Percentiles rank a stretch among this genome's conserved stretches.
These are phyloP conservation scores for Hypselothyrea guttata DNA, from an alignment of 2,888 invertebrate species.

Conservation along the genomic window DNA sequence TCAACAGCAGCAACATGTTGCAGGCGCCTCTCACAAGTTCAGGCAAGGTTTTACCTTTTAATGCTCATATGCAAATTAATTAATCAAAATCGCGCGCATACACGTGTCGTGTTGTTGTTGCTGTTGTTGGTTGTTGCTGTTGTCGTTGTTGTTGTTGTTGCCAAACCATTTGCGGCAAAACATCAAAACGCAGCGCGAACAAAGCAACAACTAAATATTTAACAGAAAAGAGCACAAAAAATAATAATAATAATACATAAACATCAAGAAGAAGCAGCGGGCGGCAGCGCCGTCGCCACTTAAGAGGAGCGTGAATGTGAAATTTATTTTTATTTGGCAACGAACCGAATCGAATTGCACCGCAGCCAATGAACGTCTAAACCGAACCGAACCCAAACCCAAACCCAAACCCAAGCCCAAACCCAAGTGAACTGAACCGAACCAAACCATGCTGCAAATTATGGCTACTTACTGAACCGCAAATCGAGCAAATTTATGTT, in stretches of 20 bases:
- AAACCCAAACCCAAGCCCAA: neutral
- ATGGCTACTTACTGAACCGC: neutral
- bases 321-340: constrained; percentile 42
- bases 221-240: constrained; percentile 8
- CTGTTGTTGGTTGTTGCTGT: constrained; percentile 12
- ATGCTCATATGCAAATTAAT: constrained; percentile 72
- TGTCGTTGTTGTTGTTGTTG: constrained; percentile 41
- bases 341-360: constrained; percentile 47
- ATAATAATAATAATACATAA: constrained; percentile 11
- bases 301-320: too few relatives aligned
- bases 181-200: constrained; percentile 61
- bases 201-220: constrained; percentile 10
- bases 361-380: too few relatives aligned
- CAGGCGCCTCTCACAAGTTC: constrained; percentile 25
- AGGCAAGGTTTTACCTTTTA: constrained; percentile 57
- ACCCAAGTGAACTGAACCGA: constrained; percentile 4
- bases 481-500: too few relatives aligned
- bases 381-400: constrained; percentile 11
- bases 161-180: constrained; percentile 69
- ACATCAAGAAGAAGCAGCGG: constrained; percentile 49
- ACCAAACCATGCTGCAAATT: constrained; percentile 4
- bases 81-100: constrained; percentile 70
- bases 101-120: constrained; percentile 47
- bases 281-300: constrained; percentile 41
- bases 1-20: constrained; percentile 21